Evolutionary conservation across 2,888 invertebrate genomes (phyloP).

Genomic region (Chrysodeixis includens): DNA sequence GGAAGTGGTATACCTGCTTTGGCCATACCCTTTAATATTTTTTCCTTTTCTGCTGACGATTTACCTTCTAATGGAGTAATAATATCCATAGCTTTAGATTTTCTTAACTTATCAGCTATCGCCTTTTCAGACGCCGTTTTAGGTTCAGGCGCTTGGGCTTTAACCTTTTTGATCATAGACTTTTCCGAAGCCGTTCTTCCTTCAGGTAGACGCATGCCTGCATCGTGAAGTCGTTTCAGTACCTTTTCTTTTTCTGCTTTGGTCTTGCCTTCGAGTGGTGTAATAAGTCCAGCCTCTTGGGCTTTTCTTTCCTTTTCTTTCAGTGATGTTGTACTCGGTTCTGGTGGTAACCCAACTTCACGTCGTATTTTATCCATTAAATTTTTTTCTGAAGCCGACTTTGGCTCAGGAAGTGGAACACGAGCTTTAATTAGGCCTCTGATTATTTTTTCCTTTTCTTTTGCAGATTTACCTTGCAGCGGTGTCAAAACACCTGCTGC

Average conservation of each 20-base stretch:
- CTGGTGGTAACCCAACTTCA: conserved; percentile 61
- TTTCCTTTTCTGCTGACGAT: conserved; percentile 58
- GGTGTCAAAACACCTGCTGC: conserved; percentile 60
- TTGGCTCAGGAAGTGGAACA: conserved; percentile 62
- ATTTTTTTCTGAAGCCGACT: conserved; percentile 63
- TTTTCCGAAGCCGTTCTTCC: conserved; percentile 63
- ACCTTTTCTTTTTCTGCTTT: conserved; percentile 62
- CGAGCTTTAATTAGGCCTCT: conserved; percentile 57
- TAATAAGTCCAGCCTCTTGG: conserved; percentile 52
- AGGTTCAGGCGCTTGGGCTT: conserved; percentile 6
- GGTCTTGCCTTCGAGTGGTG: conserved; percentile 61
- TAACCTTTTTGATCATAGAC: conserved; percentile 52
- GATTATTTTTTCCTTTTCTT: conserved; percentile 61
- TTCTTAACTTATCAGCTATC: conserved; percentile 51
- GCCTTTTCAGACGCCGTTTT: conserved; percentile 44
- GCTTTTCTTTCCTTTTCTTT: conserved; percentile 53
- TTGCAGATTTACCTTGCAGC: conserved; percentile 56
- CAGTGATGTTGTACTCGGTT: conserved; percentile 51
- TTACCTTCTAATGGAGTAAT: conserved; percentile 62
- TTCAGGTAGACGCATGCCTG: conserved; percentile 60
- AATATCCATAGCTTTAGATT: conserved; percentile 62
- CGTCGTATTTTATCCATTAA: conserved; percentile 57
- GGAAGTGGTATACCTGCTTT: conserved; percentile 48
- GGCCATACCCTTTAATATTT: conserved; percentile 56
- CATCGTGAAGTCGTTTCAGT: conserved; percentile 50